Percentiles rank a stretch among this genome's conserved stretches.
These are phyloP conservation scores for Ochotona princeps DNA, from an alignment of 2,113 vertebrate species.

Conservation along the genomic window DNA sequence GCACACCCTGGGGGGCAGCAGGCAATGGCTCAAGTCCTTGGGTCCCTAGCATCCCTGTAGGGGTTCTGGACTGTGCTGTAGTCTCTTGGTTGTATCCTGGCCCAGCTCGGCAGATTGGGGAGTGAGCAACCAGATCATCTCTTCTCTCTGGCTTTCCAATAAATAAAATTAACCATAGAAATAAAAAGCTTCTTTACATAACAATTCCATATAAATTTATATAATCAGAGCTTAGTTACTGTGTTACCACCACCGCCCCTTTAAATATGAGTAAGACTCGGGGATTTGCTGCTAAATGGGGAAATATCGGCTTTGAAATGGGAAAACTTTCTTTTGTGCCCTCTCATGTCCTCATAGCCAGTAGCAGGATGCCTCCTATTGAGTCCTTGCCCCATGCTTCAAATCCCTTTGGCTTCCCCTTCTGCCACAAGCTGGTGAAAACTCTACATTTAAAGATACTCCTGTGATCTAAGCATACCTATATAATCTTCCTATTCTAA, in stretches of 20 bases:
- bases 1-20: too few species aligned
- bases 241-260: neutral
- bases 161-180: too few species aligned
- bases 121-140: too few species aligned
- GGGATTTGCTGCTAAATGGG: neutral
- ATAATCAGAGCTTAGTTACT: neutral
- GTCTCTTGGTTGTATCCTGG: too few species aligned
- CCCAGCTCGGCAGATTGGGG: too few species aligned
- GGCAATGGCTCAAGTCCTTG: too few species aligned
- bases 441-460: neutral
- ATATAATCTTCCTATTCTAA: neutral
- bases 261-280: neutral
- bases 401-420: neutral
- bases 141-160: neutral
- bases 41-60: too few species aligned
- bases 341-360: neutral
- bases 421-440: conserved; percentile 19
- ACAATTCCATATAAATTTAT: neutral
- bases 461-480: neutral
- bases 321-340: neutral
- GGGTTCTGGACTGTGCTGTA: too few species aligned
- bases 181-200: neutral
- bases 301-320: neutral
- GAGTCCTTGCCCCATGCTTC: neutral
- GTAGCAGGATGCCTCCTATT: neutral